These are phyloP conservation scores for Chaetodon trifascialis DNA, from an alignment of 2,113 vertebrate genomes.

Conservation along the genomic window DNA sequence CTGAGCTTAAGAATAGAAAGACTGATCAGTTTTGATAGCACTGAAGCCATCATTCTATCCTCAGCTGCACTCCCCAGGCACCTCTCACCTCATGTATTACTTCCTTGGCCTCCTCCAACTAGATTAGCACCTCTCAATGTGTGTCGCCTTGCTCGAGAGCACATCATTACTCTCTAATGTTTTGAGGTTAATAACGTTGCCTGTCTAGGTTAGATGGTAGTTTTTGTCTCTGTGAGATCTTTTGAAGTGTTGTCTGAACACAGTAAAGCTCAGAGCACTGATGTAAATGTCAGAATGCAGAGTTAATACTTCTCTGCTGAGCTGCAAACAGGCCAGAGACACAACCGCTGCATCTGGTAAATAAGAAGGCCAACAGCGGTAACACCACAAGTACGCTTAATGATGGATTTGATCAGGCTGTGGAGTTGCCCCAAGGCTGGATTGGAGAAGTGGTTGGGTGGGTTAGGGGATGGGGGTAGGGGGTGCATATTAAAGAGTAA, in stretches of 20 bases:
- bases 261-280: slow-evolving; percentile 5
- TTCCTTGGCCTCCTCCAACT: slow-evolving; percentile 18
- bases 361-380: slow-evolving; percentile 71
- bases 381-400: slow-evolving; percentile 79
- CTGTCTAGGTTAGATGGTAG: background rate
- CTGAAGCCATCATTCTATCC: slow-evolving; percentile 5
- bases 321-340: slow-evolving; percentile 62
- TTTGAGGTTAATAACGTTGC: slow-evolving; percentile 11
- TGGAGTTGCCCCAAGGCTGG: slow-evolving; percentile 72
- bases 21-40: slow-evolving; percentile 29
- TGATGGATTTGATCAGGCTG: slow-evolving; percentile 82
- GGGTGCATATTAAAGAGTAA: slow-evolving; percentile 85
- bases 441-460: slow-evolving; percentile 76
- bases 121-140: slow-evolving; percentile 56
- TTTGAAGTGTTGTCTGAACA: slow-evolving; percentile 20
- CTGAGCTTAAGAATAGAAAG: slow-evolving; percentile 32
- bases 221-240: slow-evolving; percentile 7
- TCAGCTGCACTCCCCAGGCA: slow-evolving; percentile 34
- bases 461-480: slow-evolving; percentile 68
- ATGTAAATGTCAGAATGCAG: slow-evolving; percentile 54
- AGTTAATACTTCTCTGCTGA: slow-evolving; percentile 52
- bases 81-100: slow-evolving; percentile 50
- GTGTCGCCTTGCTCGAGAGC: slow-evolving; percentile 35
- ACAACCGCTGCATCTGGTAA: slow-evolving; percentile 70
- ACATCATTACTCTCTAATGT: slow-evolving; percentile 36